Evolutionary conservation across 2,113 vertebrate species (phyloP).

Genomic region (Riparia riparia): DNA sequence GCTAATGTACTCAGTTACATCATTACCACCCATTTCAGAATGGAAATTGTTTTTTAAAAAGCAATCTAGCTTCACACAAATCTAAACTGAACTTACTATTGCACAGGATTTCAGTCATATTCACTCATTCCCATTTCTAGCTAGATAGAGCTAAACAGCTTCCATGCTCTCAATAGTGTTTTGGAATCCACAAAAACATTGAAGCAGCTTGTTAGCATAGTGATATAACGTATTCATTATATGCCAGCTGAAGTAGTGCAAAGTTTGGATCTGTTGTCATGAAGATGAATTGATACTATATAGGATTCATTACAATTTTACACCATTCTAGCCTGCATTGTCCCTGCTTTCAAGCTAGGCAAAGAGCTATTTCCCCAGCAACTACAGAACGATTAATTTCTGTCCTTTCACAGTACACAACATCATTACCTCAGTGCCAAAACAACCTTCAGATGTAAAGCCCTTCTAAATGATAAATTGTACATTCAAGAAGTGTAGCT

Average conservation of each 20-base stretch:
- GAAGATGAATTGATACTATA: neutral
- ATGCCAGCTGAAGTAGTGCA: neutral
- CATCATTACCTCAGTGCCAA: constrained; percentile 3
- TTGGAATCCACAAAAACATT: neutral
- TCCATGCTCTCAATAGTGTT: neutral
- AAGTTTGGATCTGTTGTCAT: constrained; percentile 33
- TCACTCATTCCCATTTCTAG: neutral
- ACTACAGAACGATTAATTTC: neutral
- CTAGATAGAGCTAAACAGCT: neutral
- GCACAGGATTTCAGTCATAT: neutral
- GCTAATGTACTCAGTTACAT: neutral
- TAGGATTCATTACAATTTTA: constrained; percentile 8
- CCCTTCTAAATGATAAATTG: constrained; percentile 11
- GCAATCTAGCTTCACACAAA: neutral
- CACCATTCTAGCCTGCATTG: neutral
- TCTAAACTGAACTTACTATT: neutral
- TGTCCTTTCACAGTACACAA: constrained; percentile 8
- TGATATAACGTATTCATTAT: neutral
- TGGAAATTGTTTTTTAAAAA: neutral
- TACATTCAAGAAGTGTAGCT: neutral
- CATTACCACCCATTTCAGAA: neutral
- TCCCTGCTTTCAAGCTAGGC: constrained; percentile 4
- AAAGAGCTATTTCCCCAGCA: constrained; percentile 39
- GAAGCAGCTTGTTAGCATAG: constrained; percentile 9
- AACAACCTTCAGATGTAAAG: constrained; percentile 33